phyloP scores from a whole-genome alignment of 1,140 invertebrate genomes.

The Aricia agestis region DNA sequence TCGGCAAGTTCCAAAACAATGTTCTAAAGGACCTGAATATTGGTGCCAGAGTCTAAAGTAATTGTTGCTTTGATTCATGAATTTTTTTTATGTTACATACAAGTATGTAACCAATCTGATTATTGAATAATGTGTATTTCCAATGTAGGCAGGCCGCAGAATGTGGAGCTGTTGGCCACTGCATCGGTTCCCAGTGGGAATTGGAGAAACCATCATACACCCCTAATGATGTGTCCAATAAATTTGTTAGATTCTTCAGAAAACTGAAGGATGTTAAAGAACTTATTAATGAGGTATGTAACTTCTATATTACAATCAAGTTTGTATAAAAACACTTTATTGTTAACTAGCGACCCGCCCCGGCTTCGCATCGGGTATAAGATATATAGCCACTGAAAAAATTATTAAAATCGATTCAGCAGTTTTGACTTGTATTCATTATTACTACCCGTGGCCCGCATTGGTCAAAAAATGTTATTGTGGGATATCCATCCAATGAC shows the following conservation, averaged over 20 bases:
- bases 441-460: too few relatives aligned
- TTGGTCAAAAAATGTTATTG: too few relatives aligned
- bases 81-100: too few relatives aligned
- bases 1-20: conserved; percentile 63
- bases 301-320: too few relatives aligned
- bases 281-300: conserved; percentile 58
- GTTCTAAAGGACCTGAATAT: conserved; percentile 55
- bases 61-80: conserved; percentile 32
- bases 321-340: too few relatives aligned
- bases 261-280: conserved; percentile 64
- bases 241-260: conserved; percentile 79
- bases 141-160: conserved; percentile 51
- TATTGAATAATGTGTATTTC: background rate
- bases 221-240: conserved; percentile 86
- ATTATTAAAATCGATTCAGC: too few relatives aligned
- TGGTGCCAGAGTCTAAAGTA: conserved; percentile 64
- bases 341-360: too few relatives aligned
- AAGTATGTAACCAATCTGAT: background rate
- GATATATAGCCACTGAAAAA: too few relatives aligned
- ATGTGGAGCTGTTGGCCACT: conserved; percentile 88
- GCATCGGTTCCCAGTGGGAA: conserved; percentile 90
- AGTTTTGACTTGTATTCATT: too few relatives aligned
- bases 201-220: conserved; percentile 81
- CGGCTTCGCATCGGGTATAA: too few relatives aligned
- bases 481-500: too few relatives aligned